Conservation (phyloP, 2,113 vertebrate species). For the Nanger granti region DNA sequence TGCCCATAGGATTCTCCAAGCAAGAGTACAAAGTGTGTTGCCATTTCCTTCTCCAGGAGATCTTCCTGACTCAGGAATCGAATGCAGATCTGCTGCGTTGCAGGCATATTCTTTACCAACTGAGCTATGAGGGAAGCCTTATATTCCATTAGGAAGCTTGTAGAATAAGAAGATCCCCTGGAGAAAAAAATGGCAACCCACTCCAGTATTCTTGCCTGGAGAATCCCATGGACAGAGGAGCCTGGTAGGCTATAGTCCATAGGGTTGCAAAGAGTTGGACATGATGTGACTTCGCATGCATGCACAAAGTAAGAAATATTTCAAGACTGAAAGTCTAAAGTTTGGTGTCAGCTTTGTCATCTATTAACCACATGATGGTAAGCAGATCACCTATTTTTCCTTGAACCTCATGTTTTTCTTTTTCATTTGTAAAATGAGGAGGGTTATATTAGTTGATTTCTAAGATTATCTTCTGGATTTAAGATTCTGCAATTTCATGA, state of each 20-base stretch:
- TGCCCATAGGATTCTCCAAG: neutral
- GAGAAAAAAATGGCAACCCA: neutral
- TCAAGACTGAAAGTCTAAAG: neutral
- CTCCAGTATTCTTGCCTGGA: neutral
- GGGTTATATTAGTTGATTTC: neutral
- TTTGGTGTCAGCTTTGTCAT: neutral
- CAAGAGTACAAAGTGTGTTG: neutral
- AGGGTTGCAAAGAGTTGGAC: neutral
- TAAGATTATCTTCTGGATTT: neutral
- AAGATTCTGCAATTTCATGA: neutral
- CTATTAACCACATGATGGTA: neutral
- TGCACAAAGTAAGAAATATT: neutral
- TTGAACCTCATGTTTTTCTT: neutral
- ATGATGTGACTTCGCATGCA: neutral
- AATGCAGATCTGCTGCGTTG: accelerated
- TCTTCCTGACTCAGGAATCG: neutral
- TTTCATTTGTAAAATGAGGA: neutral
- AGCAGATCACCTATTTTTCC: neutral
- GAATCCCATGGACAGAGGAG: neutral
- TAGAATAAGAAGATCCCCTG: neutral
- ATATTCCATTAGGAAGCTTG: neutral
- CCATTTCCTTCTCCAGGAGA: neutral
- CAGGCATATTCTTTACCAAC: neutral
- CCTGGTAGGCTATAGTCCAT: neutral
- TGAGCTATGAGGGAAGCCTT: neutral